Percentiles rank a stretch among this genome's conserved stretches.
phyloP scores from a whole-genome alignment of 2,113 vertebrate genomes.

The Lagopus leucura region DNA sequence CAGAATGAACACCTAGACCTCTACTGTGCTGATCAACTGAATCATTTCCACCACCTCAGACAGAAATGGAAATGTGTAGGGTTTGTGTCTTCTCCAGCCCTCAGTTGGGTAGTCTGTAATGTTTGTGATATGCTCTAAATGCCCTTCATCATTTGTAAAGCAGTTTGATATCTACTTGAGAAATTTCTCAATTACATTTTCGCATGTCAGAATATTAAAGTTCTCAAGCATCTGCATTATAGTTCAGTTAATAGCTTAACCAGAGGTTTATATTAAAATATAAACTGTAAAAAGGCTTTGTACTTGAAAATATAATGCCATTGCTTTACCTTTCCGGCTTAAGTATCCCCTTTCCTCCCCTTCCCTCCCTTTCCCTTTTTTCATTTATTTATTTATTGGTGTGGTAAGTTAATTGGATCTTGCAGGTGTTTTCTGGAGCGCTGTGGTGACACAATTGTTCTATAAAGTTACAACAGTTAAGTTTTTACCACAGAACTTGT shows the following conservation, averaged over 20 bases:
- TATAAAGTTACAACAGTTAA: background rate
- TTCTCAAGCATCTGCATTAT: background rate
- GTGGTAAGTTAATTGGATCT: background rate
- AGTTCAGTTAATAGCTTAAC: background rate
- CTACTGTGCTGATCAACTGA: background rate
- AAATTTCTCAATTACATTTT: background rate
- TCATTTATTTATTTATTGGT: background rate
- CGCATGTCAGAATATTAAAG: background rate
- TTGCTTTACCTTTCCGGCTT: background rate
- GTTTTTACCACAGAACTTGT: background rate
- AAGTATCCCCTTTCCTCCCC: background rate
- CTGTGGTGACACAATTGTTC: background rate
- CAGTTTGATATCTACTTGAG: background rate
- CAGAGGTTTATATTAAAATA: background rate
- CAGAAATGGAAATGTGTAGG: accelerated
- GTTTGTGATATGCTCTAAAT: background rate
- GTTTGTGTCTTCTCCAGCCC: background rate
- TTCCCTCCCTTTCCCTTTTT: too few species aligned
- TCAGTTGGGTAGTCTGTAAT: background rate
- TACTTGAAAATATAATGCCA: background rate
- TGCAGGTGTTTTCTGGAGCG: slow-evolving; percentile 33
- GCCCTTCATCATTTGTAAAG: background rate
- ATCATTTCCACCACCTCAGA: background rate
- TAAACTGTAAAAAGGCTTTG: background rate
- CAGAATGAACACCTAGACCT: background rate